These are phyloP conservation scores for Florisuga fusca DNA, from an alignment of 2,797 vertebrate species.

Conservation along the genomic window DNA sequence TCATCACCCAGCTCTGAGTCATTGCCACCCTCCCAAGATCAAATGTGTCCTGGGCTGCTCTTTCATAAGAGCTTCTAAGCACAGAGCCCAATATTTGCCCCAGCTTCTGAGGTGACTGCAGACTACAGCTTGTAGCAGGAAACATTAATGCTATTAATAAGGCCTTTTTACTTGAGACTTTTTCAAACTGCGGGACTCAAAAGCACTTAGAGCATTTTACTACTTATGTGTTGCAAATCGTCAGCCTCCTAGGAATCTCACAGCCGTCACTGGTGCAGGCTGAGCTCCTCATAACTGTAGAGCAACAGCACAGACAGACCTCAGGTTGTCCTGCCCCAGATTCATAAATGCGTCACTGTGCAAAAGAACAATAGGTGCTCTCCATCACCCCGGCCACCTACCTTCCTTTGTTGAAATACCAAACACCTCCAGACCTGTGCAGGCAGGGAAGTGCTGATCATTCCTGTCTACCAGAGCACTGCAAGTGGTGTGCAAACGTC, in stretches of 20 bases:
- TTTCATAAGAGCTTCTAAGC: not conserved
- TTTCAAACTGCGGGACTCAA: not conserved
- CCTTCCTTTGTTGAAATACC: not conserved
- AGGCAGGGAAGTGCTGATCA: not conserved
- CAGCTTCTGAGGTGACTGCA: not conserved
- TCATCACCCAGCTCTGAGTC: constrained; percentile 24
- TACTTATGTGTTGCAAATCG: not conserved
- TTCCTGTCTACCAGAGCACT: not conserved
- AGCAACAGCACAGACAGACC: not conserved
- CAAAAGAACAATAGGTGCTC: not conserved
- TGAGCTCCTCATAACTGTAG: not conserved
- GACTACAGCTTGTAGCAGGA: not conserved
- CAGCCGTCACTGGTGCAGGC: not conserved
- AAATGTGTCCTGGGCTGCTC: not conserved
- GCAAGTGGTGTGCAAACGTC: not conserved
- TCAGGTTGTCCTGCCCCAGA: not conserved
- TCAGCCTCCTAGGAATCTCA: not conserved
- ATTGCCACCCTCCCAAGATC: not conserved
- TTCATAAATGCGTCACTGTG: not conserved
- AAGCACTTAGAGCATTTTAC: not conserved
- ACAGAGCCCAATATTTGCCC: not conserved
- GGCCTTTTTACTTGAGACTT: not conserved
- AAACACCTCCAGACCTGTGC: not conserved
- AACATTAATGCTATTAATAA: constrained; percentile 13
- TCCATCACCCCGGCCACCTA: not conserved